These are phyloP conservation scores for Campoletis sonorensis DNA, from an alignment of 1,140 invertebrate species.

Conservation along the genomic window DNA sequence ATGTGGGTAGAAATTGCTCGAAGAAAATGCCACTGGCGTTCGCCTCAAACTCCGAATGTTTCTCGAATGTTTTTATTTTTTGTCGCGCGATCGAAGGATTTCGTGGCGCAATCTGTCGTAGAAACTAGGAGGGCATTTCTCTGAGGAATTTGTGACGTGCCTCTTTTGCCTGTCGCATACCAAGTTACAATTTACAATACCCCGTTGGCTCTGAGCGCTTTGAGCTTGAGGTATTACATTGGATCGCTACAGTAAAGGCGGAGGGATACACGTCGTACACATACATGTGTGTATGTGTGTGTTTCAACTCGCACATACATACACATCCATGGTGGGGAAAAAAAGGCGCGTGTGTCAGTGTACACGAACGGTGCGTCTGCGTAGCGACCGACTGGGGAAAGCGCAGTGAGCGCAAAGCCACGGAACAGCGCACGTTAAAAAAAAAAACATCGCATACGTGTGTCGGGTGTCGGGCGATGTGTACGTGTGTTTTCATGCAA, in stretches of 20 bases:
- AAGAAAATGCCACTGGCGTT: too few species aligned
- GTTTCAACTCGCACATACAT: background rate
- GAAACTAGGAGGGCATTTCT: conserved; percentile 21
- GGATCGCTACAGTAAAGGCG: too few species aligned
- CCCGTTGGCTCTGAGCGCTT: too few species aligned
- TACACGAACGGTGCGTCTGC: conserved; percentile 8
- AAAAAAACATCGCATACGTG: conserved; percentile 6
- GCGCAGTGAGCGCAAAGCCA: conserved; percentile 26
- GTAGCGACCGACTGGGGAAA: conserved; percentile 22
- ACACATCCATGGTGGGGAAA: background rate
- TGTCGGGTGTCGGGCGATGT: background rate
- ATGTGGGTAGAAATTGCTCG: too few species aligned
- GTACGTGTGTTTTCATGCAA: conserved; percentile 2
- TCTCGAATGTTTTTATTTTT: background rate
- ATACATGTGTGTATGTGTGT: too few species aligned
- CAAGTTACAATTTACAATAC: conserved; percentile 1
- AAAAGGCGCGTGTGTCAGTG: background rate
- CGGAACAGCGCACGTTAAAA: conserved; percentile 21
- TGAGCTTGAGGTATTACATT: too few species aligned
- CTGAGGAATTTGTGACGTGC: background rate
- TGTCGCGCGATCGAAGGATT: background rate
- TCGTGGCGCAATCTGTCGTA: conserved; percentile 27
- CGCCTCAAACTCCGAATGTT: background rate
- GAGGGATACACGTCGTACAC: too few species aligned
- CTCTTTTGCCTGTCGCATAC: conserved; percentile 14